These are phyloP conservation scores for Podabrus alpinus DNA, from an alignment of 2,888 invertebrate species.

Conservation along the genomic window DNA sequence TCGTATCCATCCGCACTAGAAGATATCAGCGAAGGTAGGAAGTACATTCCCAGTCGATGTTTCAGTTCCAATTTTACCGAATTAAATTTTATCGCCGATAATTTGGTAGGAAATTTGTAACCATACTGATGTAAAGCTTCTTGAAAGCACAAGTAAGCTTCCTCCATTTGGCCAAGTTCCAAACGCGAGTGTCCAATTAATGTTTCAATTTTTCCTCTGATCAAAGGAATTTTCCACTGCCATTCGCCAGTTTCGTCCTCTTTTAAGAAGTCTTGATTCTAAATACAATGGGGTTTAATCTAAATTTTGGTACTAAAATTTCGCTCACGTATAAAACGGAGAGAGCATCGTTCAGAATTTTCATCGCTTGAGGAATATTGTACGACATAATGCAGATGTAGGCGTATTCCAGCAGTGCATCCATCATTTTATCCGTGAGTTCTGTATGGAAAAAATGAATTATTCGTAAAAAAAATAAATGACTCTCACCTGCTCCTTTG, in stretches of 20 bases:
- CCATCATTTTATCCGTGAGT: constrained; percentile 57
- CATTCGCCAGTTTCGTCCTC: constrained; percentile 42
- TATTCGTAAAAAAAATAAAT: neutral
- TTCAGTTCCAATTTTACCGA: constrained; percentile 42
- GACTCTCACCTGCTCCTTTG: constrained; percentile 59
- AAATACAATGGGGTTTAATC: neutral
- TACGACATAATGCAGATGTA: constrained; percentile 60
- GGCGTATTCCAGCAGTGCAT: constrained; percentile 63
- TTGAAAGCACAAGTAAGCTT: constrained; percentile 50
- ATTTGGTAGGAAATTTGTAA: constrained; percentile 51
- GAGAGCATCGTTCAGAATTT: constrained; percentile 60
- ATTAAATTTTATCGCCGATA: constrained; percentile 41
- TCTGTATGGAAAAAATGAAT: constrained; percentile 44
- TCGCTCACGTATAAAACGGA: constrained; percentile 51
- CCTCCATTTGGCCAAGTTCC: constrained; percentile 51
- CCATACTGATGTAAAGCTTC: constrained; percentile 53
- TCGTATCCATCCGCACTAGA: constrained; percentile 46
- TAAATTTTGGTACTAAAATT: neutral
- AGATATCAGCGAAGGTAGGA: constrained; percentile 41
- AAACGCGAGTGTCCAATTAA: constrained; percentile 55
- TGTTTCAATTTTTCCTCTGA: constrained; percentile 55
- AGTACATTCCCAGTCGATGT: constrained; percentile 47
- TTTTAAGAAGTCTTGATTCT: neutral
- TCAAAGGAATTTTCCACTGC: constrained; percentile 49
- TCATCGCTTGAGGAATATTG: constrained; percentile 63